Percentiles rank a stretch among this genome's conserved stretches.
Conservation (phyloP, 2,888 invertebrate species). For the Fragum sueziense region DNA sequence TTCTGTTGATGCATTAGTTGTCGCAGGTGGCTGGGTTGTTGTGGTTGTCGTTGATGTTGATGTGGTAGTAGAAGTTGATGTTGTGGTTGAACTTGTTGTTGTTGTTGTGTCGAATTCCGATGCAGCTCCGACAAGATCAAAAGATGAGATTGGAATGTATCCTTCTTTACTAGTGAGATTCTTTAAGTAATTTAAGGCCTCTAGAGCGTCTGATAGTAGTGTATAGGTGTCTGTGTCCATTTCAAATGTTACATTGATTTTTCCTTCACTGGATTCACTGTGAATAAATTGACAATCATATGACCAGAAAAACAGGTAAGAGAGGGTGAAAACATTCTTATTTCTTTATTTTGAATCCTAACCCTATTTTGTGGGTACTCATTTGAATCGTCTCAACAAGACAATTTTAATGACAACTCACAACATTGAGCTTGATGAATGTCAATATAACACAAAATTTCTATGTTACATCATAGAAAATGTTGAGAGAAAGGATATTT, state of each 20-base stretch:
- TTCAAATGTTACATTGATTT: not conserved
- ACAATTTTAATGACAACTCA: no score
- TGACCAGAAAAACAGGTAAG: no score
- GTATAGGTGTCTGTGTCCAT: not conserved
- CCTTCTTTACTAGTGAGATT: not conserved
- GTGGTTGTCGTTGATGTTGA: not conserved
- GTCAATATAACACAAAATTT: no score
- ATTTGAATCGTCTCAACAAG: no score
- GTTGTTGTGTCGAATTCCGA: not conserved
- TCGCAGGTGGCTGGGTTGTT: not conserved
- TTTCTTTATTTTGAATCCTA: no score
- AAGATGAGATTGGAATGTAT: not conserved
- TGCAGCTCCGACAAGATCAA: not conserved
- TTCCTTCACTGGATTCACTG: not conserved
- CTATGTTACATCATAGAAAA: no score
- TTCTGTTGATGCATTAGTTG: not conserved
- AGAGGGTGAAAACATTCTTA: no score
- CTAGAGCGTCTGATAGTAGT: not conserved
- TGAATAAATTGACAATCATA: not conserved
- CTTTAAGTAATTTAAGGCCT: conserved; percentile 4
- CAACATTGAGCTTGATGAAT: no score
- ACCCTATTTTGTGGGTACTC: no score
- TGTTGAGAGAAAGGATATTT: no score
- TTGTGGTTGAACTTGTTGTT: conserved; percentile 1
- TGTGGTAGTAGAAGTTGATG: not conserved